phyloP scores from a whole-genome alignment of 1,140 invertebrate species.

The Papilio polytes region DNA sequence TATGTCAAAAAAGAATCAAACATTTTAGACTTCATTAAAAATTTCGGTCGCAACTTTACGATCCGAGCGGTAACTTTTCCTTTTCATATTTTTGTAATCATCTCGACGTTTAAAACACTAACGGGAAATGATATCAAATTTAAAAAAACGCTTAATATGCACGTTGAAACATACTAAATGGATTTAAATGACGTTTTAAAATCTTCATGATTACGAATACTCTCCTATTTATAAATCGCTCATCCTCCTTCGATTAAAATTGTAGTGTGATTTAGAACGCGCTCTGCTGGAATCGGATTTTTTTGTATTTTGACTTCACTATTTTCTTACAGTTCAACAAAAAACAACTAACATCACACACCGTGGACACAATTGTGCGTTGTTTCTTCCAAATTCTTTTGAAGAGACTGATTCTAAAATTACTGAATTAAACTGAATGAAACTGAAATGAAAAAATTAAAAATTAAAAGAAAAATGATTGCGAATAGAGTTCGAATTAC shows the following conservation, averaged over 20 bases:
- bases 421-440: too few relatives aligned
- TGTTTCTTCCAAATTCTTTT: too few relatives aligned
- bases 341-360: too few relatives aligned
- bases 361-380: too few relatives aligned
- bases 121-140: conserved; percentile 22
- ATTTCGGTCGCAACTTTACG: conserved; percentile 63
- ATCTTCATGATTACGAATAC: not conserved
- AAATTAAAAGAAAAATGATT: too few relatives aligned
- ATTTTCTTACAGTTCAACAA: too few relatives aligned
- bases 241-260: not conserved
- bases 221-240: too few relatives aligned
- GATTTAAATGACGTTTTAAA: not conserved
- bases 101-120: conserved; percentile 20
- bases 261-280: not conserved
- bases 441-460: too few relatives aligned
- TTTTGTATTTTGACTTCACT: too few relatives aligned
- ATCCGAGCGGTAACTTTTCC: conserved; percentile 67
- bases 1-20: conserved; percentile 60
- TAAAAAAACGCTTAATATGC: conserved; percentile 13
- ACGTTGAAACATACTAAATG: not conserved
- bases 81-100: conserved; percentile 74
- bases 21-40: conserved; percentile 71
- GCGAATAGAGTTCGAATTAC: too few relatives aligned
- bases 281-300: not conserved
- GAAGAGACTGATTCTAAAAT: too few relatives aligned